These are phyloP conservation scores for Morus bassanus DNA, from an alignment of 2,797 vertebrate species.

Conservation along the genomic window DNA sequence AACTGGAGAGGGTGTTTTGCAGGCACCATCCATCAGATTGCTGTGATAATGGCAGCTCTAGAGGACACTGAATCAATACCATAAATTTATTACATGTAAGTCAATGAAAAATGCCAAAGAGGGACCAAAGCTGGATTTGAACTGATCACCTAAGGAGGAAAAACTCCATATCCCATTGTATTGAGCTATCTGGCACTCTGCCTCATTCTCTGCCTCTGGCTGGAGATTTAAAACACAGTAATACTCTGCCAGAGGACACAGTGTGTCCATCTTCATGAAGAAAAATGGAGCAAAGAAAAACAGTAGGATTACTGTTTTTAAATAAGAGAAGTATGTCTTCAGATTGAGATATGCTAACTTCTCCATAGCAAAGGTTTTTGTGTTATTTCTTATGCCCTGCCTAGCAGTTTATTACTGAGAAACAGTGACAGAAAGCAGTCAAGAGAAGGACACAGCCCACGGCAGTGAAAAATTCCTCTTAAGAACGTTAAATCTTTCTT, in stretches of 20 bases:
- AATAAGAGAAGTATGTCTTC: background rate
- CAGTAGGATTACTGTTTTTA: background rate
- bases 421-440: background rate
- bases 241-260: background rate
- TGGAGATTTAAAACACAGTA: background rate
- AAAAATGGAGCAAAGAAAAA: background rate
- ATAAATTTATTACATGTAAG: background rate
- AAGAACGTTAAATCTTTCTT: background rate
- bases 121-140: background rate
- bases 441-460: background rate
- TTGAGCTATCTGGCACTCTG: background rate
- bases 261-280: background rate
- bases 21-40: background rate
- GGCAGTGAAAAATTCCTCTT: background rate
- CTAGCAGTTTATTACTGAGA: background rate
- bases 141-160: background rate
- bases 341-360: background rate
- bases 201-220: background rate
- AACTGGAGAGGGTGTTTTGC: background rate
- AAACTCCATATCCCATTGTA: constrained; percentile 18
- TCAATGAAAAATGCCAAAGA: background rate
- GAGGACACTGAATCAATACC: background rate
- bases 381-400: background rate
- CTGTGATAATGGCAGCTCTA: background rate
- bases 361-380: background rate